Evolutionary conservation across 2,888 invertebrate genomes (phyloP), one percentile per base, ranked within the genome.

Genomic region (Antitype chi): DNA sequence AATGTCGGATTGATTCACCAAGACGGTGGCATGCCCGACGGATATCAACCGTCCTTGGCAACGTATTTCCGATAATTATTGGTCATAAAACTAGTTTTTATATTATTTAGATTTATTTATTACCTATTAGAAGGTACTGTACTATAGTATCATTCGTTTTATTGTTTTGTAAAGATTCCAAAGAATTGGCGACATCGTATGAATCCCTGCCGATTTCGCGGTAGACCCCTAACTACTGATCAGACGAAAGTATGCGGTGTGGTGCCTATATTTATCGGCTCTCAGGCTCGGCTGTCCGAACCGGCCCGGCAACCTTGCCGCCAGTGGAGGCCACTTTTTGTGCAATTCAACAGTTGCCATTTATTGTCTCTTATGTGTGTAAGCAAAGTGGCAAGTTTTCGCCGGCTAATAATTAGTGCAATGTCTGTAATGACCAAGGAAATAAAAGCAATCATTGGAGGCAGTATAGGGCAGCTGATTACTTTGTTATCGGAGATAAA

Each of bases 301-400:
- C 94, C 93, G 92, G 95, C 91, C 89, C 77, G 86, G 87, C 94
- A 93, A 90, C 95, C 94, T 94, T 93, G 93, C 90, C 88, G 87
- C 86, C 86, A 86, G 84, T 89, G 79, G 92, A 91, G 92, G 91
- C 92, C 91, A 86, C 90, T 94, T 95, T 95, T 95, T 95, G 91
- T 92, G 20, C 70, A 78, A 75, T 47, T 77, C 76, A 71, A 82
- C 76, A 73, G 73, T 76, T 59, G 71, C 74, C 49, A 70, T 78
- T 80, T 70, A 74, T 79, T 75, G 38, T 59, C 59, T 74, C 62
- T 53, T 78, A 74, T 76, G 60, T 80, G 60, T 80, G 43, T 76
- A 75, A 73, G 79, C 32, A 69, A 84, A 82, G 80, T 87, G 72
- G 38, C 71, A 70, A 74, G 60, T 75, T 66, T 76, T 68, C 47